Conservation (phyloP, 2,888 invertebrate species). For the Hydriomena furcata region DNA sequence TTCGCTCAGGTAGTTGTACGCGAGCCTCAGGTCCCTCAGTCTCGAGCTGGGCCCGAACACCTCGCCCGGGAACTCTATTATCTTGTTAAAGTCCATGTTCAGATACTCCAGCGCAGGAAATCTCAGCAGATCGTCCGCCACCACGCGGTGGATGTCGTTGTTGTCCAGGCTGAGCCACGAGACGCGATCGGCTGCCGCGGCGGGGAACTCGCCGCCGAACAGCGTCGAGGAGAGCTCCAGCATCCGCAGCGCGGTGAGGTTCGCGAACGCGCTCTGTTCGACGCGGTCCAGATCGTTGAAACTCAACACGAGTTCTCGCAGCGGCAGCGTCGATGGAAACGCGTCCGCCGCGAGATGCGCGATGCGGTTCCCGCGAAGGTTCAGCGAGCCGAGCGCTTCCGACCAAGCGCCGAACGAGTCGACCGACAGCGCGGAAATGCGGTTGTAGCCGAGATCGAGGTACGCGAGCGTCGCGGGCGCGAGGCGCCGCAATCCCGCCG, state of each 20-base stretch:
- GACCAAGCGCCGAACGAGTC: constrained; percentile 90
- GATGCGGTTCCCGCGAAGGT: constrained; percentile 90
- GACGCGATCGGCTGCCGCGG: constrained; percentile 85
- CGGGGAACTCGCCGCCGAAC: constrained; percentile 87
- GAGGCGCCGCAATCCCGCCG: constrained; percentile 84
- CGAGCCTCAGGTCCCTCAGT: constrained; percentile 89
- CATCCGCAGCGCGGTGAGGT: constrained; percentile 88
- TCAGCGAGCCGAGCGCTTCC: constrained; percentile 87
- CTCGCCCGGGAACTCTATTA: constrained; percentile 86
- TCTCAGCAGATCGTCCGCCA: constrained; percentile 86
- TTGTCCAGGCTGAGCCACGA: constrained; percentile 92
- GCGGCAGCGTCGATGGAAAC: constrained; percentile 86
- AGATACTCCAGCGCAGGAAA: constrained; percentile 88
- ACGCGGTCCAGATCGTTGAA: constrained; percentile 92
- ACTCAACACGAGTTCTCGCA: constrained; percentile 92
- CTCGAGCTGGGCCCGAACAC: constrained; percentile 76
- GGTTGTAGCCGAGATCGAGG: constrained; percentile 92
- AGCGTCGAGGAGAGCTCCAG: constrained; percentile 92
- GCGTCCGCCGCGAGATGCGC: constrained; percentile 85
- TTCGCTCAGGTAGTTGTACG: constrained; percentile 88
- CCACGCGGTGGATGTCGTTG: constrained; percentile 86
- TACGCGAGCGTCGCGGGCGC: constrained; percentile 84
- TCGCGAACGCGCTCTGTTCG: constrained; percentile 85
- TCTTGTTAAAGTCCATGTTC: constrained; percentile 92
- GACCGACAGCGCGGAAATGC: constrained; percentile 86